A percentile compares a stretch with the other conserved stretches of the same genome.
These are phyloP conservation scores for Hyphantria cunea DNA, from an alignment of 1,140 invertebrate species.

Conservation along the genomic window DNA sequence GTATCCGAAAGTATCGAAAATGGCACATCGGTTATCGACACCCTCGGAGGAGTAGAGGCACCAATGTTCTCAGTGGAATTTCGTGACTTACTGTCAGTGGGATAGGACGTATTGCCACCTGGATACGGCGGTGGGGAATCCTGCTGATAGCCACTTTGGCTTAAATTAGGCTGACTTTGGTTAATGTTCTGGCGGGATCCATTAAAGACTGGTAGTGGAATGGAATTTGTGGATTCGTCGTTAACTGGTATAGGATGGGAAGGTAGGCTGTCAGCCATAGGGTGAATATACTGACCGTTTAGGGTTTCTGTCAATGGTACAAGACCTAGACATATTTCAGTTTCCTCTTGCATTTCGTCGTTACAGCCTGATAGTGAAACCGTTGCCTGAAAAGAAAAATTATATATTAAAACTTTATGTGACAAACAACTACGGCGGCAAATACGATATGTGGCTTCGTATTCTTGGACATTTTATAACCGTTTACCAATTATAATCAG, in stretches of 20 bases:
- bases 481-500: too few species aligned
- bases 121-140: background rate
- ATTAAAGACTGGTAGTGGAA: background rate
- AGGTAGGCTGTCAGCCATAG: slow-evolving; percentile 41
- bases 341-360: slow-evolving; percentile 44
- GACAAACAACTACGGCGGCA: background rate
- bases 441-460: too few species aligned
- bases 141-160: background rate
- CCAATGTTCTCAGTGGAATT: background rate
- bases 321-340: slow-evolving; percentile 46
- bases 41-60: background rate
- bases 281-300: slow-evolving; percentile 32
- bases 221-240: too few species aligned
- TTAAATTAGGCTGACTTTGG: background rate
- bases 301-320: slow-evolving; percentile 39
- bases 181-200: background rate
- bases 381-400: slow-evolving; percentile 53
- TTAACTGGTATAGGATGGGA: slow-evolving; percentile 26
- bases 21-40: background rate
- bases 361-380: slow-evolving; percentile 54
- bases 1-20: background rate
- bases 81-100: background rate
- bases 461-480: too few species aligned
- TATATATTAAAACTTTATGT: slow-evolving; percentile 9
- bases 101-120: background rate